Base-by-base conservation (phyloP, 2,888 invertebrate species). In the Drosophila recens region DNA sequence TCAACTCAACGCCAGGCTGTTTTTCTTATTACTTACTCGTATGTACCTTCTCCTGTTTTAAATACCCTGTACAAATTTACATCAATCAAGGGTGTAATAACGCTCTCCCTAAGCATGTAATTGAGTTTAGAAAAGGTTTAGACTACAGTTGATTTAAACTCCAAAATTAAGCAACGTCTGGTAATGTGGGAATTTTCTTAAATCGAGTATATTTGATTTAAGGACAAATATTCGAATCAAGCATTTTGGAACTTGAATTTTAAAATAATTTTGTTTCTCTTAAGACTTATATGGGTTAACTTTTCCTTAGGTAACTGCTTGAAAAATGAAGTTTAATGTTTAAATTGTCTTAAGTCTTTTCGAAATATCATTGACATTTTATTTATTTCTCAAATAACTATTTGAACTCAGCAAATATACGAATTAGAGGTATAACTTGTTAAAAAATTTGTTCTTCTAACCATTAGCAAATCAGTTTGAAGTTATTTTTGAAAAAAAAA, bases 11-110 rank as follows among this genome's bases (percentile, higher is more conserved):
- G 65, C 48, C 54, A 68, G 36, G 52, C 67, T 40, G 72, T 58
- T 64, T 76, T 75, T 69, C 77, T 67, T 71, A 70, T 75, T 66
- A 58, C 75, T 53, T 62, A 59, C 59, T 61, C 45, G 56, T 4
- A 23, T 23, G 23, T 58, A 70, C 59, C 74, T 57, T 65, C 75
- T 64, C 6, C 68, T 56, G 49, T 63, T 53, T 57, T 53, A 34
- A 43, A 65, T 65, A 65, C 64, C 64, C 58, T 36, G 17, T 51
- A 36, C 27, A 38, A 13, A n/a, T 8, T 17, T 15, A 6, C 5
- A 9, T 3, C n/a, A 20, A 33, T 34, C 8, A 33, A 4, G 23
- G 10, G 38, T 13, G 11, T n/a, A 4, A 51, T 9, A 2, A n/a
- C 2, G 0, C 3, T 11, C 10, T 4, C n/a, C 4, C 11, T 4